These are phyloP conservation scores for Synanceia verrucosa DNA, from an alignment of 2,797 vertebrate genomes.

Conservation along the genomic window DNA sequence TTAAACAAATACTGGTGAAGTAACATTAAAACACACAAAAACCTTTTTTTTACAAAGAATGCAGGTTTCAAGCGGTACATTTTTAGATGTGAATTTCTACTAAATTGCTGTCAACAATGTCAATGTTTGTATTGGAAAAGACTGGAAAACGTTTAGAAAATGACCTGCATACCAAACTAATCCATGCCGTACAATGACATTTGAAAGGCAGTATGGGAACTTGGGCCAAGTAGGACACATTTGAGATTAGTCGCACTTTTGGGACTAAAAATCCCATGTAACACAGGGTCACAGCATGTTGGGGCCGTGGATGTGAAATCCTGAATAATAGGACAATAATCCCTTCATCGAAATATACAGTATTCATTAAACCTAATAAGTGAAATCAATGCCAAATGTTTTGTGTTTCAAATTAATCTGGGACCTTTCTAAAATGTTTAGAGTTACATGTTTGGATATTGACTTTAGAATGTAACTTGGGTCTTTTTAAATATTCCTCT, in stretches of 20 bases:
- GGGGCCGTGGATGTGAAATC: not conserved
- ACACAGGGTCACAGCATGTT: constrained; percentile 14
- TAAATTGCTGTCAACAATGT: not conserved
- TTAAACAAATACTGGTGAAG: not conserved
- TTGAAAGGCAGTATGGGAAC: constrained; percentile 25
- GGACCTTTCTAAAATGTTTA: not conserved
- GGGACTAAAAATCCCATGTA: constrained; percentile 52
- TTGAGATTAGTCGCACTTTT: constrained; percentile 50
- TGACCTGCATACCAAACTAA: constrained; percentile 9
- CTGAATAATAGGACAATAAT: constrained; percentile 31
- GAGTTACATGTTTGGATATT: not conserved
- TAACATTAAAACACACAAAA: not conserved
- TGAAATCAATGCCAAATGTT: not conserved
- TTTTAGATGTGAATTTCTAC: not conserved
- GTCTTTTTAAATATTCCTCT: not conserved
- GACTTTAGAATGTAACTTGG: not conserved
- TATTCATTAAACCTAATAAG: not conserved
- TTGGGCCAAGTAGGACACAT: constrained; percentile 47
- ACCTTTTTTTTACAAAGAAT: no score
- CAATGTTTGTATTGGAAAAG: not conserved
- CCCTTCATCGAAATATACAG: not conserved
- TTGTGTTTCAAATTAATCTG: not conserved
- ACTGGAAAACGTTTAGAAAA: not conserved
- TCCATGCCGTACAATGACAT: constrained; percentile 8
- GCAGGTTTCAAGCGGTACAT: no score